These are phyloP conservation scores for Pocillopora verrucosa DNA, from an alignment of 64 coral and sea anemone species.

Conservation along the genomic window DNA sequence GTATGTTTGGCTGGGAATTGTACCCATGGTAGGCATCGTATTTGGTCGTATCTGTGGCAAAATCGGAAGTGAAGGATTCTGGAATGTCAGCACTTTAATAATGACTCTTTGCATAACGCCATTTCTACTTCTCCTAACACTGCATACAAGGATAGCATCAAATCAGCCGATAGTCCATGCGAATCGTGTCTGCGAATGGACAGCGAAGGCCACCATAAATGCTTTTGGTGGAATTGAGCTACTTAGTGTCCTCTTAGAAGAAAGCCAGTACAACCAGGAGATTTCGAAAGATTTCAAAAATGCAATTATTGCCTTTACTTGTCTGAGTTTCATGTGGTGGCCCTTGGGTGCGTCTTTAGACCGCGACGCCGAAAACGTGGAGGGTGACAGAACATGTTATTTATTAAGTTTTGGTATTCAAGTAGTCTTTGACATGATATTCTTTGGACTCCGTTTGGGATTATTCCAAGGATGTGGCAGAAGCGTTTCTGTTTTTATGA, in stretches of 20 bases:
- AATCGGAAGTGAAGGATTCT: background rate
- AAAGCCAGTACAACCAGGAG: background rate
- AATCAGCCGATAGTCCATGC: background rate
- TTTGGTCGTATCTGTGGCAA: background rate
- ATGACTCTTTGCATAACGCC: constrained; percentile 11
- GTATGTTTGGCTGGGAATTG: constrained; percentile 14
- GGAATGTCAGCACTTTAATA: constrained; percentile 26
- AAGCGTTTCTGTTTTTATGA: constrained; percentile 12
- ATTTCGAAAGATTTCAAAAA: background rate
- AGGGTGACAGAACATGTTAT: too few relatives aligned
- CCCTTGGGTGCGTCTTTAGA: background rate
- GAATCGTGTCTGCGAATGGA: background rate
- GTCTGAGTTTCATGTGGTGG: constrained; percentile 2
- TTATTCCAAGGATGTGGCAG: background rate
- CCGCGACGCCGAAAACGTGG: too few relatives aligned
- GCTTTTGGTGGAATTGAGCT: constrained; percentile 18
- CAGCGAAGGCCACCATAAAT: background rate
- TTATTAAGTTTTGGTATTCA: background rate
- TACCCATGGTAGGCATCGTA: background rate
- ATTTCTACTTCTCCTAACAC: background rate
- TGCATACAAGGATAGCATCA: background rate
- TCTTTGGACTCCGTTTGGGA: constrained; percentile 12
- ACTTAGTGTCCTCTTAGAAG: background rate
- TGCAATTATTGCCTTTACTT: constrained; percentile 9
- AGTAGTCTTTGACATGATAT: background rate